Evolutionary conservation across 2,888 invertebrate genomes (phyloP).

Genomic region (Tetrapedia diversipes): DNA sequence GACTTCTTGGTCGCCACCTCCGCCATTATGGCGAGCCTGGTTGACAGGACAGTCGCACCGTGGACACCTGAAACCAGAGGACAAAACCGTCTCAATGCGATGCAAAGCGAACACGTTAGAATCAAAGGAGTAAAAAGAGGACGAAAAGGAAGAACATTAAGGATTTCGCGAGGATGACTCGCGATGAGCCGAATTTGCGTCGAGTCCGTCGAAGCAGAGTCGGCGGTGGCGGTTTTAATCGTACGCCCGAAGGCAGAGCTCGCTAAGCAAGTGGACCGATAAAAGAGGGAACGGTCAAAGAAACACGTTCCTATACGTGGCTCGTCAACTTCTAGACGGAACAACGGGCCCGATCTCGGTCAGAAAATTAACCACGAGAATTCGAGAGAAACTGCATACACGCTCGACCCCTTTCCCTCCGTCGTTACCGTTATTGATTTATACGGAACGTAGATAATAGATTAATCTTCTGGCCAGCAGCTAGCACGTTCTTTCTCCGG

Average conservation of each 20-base stretch:
- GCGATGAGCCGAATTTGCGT: background rate
- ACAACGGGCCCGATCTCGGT: conserved; percentile 9
- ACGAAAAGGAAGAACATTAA: too few relatives aligned
- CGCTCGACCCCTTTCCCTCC: background rate
- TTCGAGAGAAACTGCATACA: conserved; percentile 14
- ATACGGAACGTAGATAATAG: conserved; percentile 25
- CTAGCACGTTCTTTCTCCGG: background rate
- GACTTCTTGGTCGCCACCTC: conserved; percentile 81
- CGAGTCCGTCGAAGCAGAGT: background rate
- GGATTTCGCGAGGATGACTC: background rate
- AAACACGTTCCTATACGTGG: background rate
- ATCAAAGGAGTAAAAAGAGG: too few relatives aligned
- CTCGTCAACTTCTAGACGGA: background rate
- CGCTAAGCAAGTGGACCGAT: conserved; percentile 8
- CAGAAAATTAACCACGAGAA: conserved; percentile 4
- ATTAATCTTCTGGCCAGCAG: background rate
- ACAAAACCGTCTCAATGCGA: background rate
- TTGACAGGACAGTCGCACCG: conserved; percentile 60
- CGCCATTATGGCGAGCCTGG: conserved; percentile 77
- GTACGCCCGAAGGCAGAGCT: conserved; percentile 9
- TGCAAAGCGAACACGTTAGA: too few relatives aligned
- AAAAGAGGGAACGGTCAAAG: conserved; percentile 23
- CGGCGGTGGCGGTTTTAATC: conserved; percentile 7
- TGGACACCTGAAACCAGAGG: conserved; percentile 65
- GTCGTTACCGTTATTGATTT: conserved; percentile 6